These are phyloP conservation scores for Peromyscus nudipes DNA, from an alignment of 2,797 vertebrate genomes.

Conservation along the genomic window DNA sequence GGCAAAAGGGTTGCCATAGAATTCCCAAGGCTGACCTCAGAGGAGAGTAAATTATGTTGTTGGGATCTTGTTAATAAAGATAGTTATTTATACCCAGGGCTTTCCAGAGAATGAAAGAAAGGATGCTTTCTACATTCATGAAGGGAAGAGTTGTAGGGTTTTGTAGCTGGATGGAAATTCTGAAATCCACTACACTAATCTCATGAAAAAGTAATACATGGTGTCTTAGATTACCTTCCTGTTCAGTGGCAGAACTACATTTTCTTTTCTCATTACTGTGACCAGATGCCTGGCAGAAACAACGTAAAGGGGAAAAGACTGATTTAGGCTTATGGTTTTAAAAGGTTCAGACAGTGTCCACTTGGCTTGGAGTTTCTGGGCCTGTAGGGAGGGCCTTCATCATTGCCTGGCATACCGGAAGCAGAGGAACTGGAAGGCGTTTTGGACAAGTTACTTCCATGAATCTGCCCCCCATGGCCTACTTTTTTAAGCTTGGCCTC, in stretches of 20 bases:
- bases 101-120: slow-evolving; percentile 42
- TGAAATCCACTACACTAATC: neutral
- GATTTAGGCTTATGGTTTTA: neutral
- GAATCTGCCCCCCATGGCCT: neutral
- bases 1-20: neutral
- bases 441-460: neutral
- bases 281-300: neutral
- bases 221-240: slow-evolving; percentile 42
- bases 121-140: neutral
- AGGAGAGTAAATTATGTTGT: slow-evolving; percentile 31
- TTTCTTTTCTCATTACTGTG: neutral
- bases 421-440: neutral
- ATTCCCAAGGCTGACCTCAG: neutral
- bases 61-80: slow-evolving; percentile 44
- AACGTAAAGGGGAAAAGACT: neutral
- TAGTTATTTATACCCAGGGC: slow-evolving; percentile 5
- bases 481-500: neutral
- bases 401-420: neutral
- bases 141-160: neutral
- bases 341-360: neutral
- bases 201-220: slow-evolving; percentile 45
- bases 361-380: neutral
- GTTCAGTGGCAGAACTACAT: neutral
- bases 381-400: neutral
- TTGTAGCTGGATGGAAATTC: slow-evolving; percentile 47